Percentiles rank a stretch among this genome's conserved stretches.
These are phyloP conservation scores for Alauda arvensis DNA, from an alignment of 2,797 vertebrate genomes.

Conservation along the genomic window DNA sequence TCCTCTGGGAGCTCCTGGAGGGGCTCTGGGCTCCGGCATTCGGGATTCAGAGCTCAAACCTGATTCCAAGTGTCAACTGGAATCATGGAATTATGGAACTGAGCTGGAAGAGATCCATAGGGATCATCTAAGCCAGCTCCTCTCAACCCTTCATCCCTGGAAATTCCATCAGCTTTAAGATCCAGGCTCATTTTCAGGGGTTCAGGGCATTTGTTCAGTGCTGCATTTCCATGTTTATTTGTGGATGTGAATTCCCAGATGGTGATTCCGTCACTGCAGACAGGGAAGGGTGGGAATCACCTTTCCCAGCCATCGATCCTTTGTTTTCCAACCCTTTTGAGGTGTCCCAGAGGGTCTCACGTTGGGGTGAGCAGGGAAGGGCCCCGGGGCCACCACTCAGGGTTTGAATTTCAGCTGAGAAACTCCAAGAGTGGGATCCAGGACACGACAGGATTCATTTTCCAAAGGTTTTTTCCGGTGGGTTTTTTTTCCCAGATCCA, in stretches of 20 bases:
- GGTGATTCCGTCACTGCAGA: accelerated
- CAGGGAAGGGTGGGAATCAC: background rate
- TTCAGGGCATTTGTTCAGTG: too few species aligned
- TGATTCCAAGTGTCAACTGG: accelerated
- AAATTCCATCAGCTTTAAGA: background rate
- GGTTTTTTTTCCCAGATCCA: background rate
- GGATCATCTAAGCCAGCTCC: background rate
- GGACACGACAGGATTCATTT: background rate
- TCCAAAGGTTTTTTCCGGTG: background rate
- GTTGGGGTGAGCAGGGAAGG: background rate
- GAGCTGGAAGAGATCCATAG: background rate
- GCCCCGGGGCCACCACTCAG: background rate
- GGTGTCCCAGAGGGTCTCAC: background rate
- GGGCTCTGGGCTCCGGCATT: background rate
- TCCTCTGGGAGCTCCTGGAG: background rate
- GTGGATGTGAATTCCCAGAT: accelerated
- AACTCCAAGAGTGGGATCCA: background rate
- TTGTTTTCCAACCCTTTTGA: background rate
- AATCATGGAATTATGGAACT: background rate
- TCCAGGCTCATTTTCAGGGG: background rate
- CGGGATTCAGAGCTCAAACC: background rate
- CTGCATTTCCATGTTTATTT: accelerated
- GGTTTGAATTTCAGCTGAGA: background rate
- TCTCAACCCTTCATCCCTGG: background rate
- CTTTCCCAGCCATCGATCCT: background rate